phyloP scores from a whole-genome alignment of 2,797 vertebrate genomes.

The Sandelia bainsii region DNA sequence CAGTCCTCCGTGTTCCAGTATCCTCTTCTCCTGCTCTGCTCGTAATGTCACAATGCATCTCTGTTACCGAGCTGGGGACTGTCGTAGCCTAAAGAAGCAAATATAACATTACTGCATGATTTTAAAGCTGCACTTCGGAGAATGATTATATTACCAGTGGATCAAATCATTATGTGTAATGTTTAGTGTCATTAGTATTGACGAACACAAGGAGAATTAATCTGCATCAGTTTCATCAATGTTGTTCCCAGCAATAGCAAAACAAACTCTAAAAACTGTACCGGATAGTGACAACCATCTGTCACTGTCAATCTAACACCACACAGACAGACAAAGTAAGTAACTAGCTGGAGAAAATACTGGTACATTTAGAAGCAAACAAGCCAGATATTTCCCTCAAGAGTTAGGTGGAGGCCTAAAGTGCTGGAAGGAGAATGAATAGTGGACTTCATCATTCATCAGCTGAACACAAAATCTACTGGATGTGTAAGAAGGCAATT shows the following conservation, averaged over 20 bases:
- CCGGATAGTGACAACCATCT: neutral
- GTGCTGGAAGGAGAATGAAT: neutral
- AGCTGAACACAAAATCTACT: neutral
- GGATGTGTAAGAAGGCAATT: neutral
- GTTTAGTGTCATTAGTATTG: no score
- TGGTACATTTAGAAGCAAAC: neutral
- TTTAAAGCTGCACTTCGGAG: neutral
- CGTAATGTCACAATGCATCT: constrained; percentile 81
- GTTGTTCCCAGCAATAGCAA: neutral
- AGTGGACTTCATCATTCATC: neutral
- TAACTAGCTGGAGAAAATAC: neutral
- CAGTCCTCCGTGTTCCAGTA: constrained; percentile 69
- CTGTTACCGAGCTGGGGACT: constrained; percentile 75
- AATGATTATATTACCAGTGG: neutral
- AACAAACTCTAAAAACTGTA: neutral
- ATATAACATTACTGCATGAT: neutral
- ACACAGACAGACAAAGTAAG: neutral
- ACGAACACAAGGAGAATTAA: neutral
- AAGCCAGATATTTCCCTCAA: neutral
- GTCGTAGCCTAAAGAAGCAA: constrained; percentile 71
- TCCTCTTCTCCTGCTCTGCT: constrained; percentile 40
- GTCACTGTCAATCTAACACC: neutral
- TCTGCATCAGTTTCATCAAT: neutral
- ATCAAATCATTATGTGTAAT: neutral
- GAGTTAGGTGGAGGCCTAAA: neutral